Percentiles rank a stretch among this genome's conserved stretches.
Conservation (phyloP, 2,888 invertebrate species). For the Eupithecia centaureata region DNA sequence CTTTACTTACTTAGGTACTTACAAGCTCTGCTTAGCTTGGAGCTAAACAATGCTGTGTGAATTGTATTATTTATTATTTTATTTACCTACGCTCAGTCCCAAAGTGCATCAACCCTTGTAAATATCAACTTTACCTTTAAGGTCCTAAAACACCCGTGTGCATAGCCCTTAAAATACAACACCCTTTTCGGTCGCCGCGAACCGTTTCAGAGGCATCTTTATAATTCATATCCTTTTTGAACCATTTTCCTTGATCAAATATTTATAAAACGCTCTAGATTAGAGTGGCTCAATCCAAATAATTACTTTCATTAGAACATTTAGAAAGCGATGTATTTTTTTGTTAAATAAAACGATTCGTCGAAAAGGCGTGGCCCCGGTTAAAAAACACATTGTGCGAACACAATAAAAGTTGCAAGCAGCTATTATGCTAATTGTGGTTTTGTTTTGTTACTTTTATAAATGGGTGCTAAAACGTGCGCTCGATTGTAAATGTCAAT, state of each 20-base stretch:
- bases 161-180: constrained; percentile 64
- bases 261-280: constrained; percentile 71
- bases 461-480: constrained; percentile 61
- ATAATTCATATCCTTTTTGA: constrained; percentile 79
- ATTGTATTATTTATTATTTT: neutral
- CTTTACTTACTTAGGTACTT: too few relatives aligned
- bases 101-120: constrained; percentile 57
- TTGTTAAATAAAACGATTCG: neutral
- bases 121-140: constrained; percentile 53
- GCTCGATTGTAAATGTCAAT: constrained; percentile 63
- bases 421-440: constrained; percentile 83
- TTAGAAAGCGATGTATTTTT: constrained; percentile 36
- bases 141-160: constrained; percentile 55
- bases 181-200: constrained; percentile 58
- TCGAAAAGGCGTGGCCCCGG: constrained; percentile 27
- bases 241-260: constrained; percentile 77
- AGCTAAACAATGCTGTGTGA: too few relatives aligned
- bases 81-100: neutral
- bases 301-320: constrained; percentile 57
- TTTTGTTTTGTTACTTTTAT: constrained; percentile 74
- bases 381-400: constrained; percentile 40
- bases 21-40: too few relatives aligned
- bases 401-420: constrained; percentile 59
- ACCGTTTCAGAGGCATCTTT: constrained; percentile 78
- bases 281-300: constrained; percentile 67